phyloP scores from a whole-genome alignment of 1,140 invertebrate genomes.

The Rhyacophila brunnea region DNA sequence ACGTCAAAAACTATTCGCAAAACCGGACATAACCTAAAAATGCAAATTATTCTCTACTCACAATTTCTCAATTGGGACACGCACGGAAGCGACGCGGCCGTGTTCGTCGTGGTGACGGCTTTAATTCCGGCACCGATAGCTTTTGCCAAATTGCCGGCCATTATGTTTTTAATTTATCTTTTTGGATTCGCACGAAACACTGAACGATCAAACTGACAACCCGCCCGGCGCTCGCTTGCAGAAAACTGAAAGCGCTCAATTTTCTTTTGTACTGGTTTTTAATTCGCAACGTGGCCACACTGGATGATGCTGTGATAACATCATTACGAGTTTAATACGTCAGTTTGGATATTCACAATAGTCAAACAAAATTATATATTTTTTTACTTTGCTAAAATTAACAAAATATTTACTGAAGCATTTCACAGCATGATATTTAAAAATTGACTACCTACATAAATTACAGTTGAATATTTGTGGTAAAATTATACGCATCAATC shows the following conservation, averaged over 20 bases:
- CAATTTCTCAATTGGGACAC: conserved; percentile 25
- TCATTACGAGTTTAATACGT: too few species aligned
- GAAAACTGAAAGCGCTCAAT: conserved; percentile 6
- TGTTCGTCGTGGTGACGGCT: conserved; percentile 5
- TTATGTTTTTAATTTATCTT: conserved; percentile 4
- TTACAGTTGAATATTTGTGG: too few species aligned
- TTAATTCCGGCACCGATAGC: conserved; percentile 18
- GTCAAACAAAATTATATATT: too few species aligned
- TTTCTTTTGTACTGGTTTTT: too few species aligned
- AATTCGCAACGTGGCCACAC: too few species aligned
- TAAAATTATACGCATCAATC: too few species aligned
- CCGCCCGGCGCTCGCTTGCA: not conserved
- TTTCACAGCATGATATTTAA: too few species aligned
- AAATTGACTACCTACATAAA: too few species aligned
- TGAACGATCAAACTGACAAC: not conserved
- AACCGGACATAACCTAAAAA: conserved; percentile 17
- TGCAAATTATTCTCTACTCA: conserved; percentile 12
- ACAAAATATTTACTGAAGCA: too few species aligned
- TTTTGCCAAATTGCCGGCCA: conserved; percentile 26
- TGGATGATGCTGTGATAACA: too few species aligned
- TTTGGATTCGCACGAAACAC: not conserved
- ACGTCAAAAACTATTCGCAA: not conserved
- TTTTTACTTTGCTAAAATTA: too few species aligned
- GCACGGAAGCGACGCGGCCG: conserved; percentile 10
- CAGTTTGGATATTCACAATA: too few species aligned